A percentile compares a stretch with the other conserved stretches of the same genome.
Evolutionary conservation across 1,140 invertebrate genomes (phyloP).

Genomic region (Lysiphlebus fabarum): DNA sequence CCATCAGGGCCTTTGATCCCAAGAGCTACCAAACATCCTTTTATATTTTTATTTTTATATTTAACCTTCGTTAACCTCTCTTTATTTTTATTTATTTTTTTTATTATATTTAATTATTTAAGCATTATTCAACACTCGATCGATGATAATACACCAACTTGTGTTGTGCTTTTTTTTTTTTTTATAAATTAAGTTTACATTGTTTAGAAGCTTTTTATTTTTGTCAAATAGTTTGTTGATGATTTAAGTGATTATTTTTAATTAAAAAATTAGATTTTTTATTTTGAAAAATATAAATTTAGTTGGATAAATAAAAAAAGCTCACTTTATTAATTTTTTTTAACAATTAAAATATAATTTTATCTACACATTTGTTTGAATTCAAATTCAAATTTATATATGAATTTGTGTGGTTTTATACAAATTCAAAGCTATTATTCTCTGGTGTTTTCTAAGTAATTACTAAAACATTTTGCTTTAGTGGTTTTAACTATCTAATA

Average conservation of each 20-base stretch:
- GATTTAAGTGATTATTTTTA: too few species aligned
- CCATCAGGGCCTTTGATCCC: conserved; percentile 43
- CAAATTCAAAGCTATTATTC: neutral
- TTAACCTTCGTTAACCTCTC: conserved; percentile 34
- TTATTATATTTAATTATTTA: conserved; percentile 3
- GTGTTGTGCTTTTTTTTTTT: too few species aligned
- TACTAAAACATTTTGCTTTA: conserved; percentile 13
- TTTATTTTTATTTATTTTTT: conserved; percentile 2
- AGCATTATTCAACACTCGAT: neutral
- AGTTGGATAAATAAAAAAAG: too few species aligned
- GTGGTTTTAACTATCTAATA: conserved; percentile 20
- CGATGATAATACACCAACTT: too few species aligned
- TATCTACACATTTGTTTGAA: too few species aligned
- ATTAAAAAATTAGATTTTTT: too few species aligned
- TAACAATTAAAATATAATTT: too few species aligned
- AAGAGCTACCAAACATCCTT: conserved; percentile 44
- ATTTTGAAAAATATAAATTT: too few species aligned
- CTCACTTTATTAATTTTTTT: too few species aligned
- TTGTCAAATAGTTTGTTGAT: too few species aligned
- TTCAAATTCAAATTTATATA: neutral
- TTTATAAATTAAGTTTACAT: too few species aligned
- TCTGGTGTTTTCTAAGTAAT: conserved; percentile 1
- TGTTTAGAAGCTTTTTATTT: too few species aligned
- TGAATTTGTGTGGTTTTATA: neutral
- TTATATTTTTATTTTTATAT: conserved; percentile 42